Evolutionary conservation across 2,113 vertebrate genomes (phyloP), one percentile per base, ranked within the genome.

Genomic region (Microtus montanus): DNA sequence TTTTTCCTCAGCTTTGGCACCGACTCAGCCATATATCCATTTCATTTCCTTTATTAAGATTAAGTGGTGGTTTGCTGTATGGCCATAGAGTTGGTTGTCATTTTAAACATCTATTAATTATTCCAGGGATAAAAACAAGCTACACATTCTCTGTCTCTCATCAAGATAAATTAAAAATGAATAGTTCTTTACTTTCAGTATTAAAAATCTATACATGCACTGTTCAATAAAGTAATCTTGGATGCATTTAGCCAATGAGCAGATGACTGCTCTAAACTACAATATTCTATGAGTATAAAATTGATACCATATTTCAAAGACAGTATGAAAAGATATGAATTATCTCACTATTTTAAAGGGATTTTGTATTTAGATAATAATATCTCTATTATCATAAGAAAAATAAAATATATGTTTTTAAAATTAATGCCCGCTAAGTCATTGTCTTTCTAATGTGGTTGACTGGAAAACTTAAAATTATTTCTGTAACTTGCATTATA

Each of bases 1-100:
- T 95, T 97, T 97, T 97, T 96, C 87, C 96, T 93, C 83, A 28
- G 47, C 58, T 61, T 93, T 95, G 85, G 89, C 95, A 95, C 35
- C 66, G 70, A 94, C 80, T 95, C 93, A 96, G 47, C 73, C 96
- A 80, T 80, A 35, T 85, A 96, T 86, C 47, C 35, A 86, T 41
- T 88, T 84, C 54, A 68, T 89, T 93, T 96, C 87, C 85, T 89
- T 94, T 90, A 80, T 95, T 97, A 95, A 94, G 95, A 96, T 88
- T 92, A 95, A 97, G 66, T 94, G 49, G 33, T 89, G 13, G 47
- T 79, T 97, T 66, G 52, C 71, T 96, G 5, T 82, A 54, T 87
- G 47, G 93, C 73, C 61, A 93, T 91, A 90, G 41, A 96, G 22
- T 91, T 86, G 63, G 87, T 77, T 94, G 28, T 79, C 94, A 90